phyloP scores from a whole-genome alignment of 2,888 invertebrate genomes.

The Eupithecia tripunctaria region DNA sequence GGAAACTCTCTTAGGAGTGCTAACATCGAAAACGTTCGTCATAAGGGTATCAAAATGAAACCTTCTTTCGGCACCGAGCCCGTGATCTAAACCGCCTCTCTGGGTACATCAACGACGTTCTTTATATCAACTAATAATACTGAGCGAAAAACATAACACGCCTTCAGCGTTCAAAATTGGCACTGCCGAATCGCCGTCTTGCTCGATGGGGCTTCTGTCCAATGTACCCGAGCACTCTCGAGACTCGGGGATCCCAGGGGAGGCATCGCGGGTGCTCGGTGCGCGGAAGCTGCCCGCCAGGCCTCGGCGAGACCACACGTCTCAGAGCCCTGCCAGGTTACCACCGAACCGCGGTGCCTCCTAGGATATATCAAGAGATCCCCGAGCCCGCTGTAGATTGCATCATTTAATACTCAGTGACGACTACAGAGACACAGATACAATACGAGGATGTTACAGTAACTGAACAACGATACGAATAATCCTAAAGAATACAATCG shows the following conservation, averaged over 20 bases:
- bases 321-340: constrained; percentile 18
- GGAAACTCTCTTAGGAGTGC: constrained; percentile 43
- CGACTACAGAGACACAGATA: constrained; percentile 34
- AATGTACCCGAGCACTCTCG: constrained; percentile 33
- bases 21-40: constrained; percentile 47
- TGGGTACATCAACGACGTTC: constrained; percentile 57
- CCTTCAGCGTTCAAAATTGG: constrained; percentile 66
- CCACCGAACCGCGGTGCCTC: constrained; percentile 10
- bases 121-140: constrained; percentile 72
- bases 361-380: background rate
- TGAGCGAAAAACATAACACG: constrained; percentile 78
- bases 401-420: constrained; percentile 24
- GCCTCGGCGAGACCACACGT: constrained; percentile 15
- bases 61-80: constrained; percentile 66
- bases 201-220: constrained; percentile 37
- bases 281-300: constrained; percentile 13
- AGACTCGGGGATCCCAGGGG: background rate
- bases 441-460: constrained; percentile 21
- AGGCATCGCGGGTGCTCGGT: background rate
- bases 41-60: constrained; percentile 53
- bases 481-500: constrained; percentile 22
- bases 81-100: constrained; percentile 61
- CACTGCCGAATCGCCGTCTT: constrained; percentile 46
- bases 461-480: constrained; percentile 21
- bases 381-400: constrained; percentile 16